Evolutionary conservation across 1,140 invertebrate genomes (phyloP).

Genomic region (Camponotus vicinus): DNA sequence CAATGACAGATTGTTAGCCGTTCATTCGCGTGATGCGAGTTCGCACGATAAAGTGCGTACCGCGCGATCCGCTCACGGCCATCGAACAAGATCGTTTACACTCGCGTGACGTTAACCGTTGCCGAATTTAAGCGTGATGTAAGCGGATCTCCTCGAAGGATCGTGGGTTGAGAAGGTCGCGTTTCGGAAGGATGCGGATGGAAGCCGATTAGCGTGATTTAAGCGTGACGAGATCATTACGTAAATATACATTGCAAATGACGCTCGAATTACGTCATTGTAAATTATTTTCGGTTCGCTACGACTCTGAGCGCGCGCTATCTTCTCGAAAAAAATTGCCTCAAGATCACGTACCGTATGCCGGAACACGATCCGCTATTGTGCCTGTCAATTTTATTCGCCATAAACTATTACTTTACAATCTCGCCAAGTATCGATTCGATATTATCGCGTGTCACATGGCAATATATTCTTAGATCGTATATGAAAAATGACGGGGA

Average conservation of each 20-base stretch:
- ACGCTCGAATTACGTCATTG: constrained; percentile 1
- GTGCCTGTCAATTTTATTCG: neutral
- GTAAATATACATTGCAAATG: constrained; percentile 20
- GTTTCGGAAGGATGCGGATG: constrained; percentile 12
- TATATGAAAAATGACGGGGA: too few relatives aligned
- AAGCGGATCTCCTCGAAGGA: neutral
- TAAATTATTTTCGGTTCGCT: constrained; percentile 8
- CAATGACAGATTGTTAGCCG: constrained; percentile 71
- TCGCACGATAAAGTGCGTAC: too few relatives aligned
- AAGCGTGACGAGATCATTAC: constrained; percentile 25
- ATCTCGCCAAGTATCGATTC: neutral
- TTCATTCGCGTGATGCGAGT: constrained; percentile 37
- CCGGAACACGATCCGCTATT: neutral
- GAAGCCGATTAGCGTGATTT: constrained; percentile 2
- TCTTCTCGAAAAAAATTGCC: constrained; percentile 5
- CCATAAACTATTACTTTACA: neutral
- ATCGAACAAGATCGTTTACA: constrained; percentile 27
- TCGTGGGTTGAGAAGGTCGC: constrained; percentile 13
- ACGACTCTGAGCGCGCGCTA: neutral
- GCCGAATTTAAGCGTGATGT: constrained; percentile 34
- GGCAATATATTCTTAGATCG: neutral
- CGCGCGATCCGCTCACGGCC: constrained; percentile 19
- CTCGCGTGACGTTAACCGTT: constrained; percentile 4
- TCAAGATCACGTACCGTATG: neutral
- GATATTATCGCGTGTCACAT: constrained; percentile 3